phyloP scores from a whole-genome alignment of 2,888 invertebrate genomes.

The Drosophila mercatorum region DNA sequence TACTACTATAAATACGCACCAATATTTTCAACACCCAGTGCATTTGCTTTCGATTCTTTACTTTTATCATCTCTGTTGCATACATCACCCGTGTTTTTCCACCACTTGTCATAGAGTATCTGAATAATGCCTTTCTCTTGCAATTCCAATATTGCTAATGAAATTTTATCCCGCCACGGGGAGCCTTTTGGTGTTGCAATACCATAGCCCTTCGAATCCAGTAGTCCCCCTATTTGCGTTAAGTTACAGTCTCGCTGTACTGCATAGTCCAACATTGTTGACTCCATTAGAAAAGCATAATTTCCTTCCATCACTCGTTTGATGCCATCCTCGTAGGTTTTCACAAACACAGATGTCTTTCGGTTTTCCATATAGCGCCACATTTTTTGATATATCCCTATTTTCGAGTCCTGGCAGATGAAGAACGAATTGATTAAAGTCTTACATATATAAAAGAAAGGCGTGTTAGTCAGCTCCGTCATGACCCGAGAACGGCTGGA shows the following conservation, averaged over 20 bases:
- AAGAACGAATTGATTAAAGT: neutral
- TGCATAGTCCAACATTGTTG: constrained; percentile 97
- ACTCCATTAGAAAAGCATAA: constrained; percentile 99
- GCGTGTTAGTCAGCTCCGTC: too few species aligned
- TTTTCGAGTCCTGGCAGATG: constrained; percentile 90
- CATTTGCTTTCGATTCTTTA: constrained; percentile 96
- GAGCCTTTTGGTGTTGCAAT: constrained; percentile 98
- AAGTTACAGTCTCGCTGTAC: constrained; percentile 98
- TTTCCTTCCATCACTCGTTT: constrained; percentile 93
- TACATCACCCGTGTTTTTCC: constrained; percentile 97
- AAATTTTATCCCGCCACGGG: constrained; percentile 98
- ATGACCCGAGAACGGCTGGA: too few species aligned
- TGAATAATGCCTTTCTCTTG: constrained; percentile 98
- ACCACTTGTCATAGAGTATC: constrained; percentile 98
- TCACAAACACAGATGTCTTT: constrained; percentile 93
- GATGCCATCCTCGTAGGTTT: constrained; percentile 96
- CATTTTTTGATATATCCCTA: constrained; percentile 96
- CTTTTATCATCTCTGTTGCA: constrained; percentile 94
- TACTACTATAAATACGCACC: constrained; percentile 85
- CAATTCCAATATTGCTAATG: constrained; percentile 96
- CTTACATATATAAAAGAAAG: too few species aligned
- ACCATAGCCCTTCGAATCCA: constrained; percentile 90
- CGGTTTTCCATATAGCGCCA: constrained; percentile 96
- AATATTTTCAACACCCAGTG: constrained; percentile 93
- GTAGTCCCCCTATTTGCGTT: constrained; percentile 96